Conservation (phyloP, 2,888 invertebrate species). For the Lithosia quadra region DNA sequence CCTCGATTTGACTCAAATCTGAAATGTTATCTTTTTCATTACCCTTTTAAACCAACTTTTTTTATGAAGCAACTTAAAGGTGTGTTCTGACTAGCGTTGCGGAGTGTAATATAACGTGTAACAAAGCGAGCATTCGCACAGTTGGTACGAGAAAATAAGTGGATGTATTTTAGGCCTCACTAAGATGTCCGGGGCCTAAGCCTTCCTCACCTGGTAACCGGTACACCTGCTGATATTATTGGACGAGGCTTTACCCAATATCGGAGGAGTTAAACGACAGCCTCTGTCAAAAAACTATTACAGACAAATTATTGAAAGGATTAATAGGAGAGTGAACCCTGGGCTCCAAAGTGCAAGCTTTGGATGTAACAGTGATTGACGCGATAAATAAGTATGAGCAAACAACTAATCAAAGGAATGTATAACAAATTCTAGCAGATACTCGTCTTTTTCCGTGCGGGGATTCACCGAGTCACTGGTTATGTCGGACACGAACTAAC, state of each 20-base stretch:
- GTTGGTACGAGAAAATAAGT: neutral
- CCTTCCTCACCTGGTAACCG: no score
- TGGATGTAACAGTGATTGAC: neutral
- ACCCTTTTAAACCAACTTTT: neutral
- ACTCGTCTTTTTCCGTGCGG: no score
- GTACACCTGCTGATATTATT: no score
- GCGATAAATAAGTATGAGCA: neutral
- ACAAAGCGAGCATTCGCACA: neutral
- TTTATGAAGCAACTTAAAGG: neutral
- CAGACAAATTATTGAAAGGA: no score
- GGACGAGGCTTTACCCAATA: no score
- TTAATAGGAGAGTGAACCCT: no score
- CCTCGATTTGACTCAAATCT: conserved; percentile 11
- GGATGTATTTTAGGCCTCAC: neutral
- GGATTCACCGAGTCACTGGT: no score
- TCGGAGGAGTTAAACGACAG: no score
- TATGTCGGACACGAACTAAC: no score
- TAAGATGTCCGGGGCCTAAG: neutral
- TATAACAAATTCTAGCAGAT: no score
- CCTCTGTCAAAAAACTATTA: no score
- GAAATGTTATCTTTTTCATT: neutral
- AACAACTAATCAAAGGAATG: neutral
- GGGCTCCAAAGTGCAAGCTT: neutral
- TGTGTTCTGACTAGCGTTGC: neutral
- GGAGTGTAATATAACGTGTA: neutral